These are phyloP conservation scores for Urocolius indicus DNA, from an alignment of 2,113 vertebrate genomes.

Conservation along the genomic window DNA sequence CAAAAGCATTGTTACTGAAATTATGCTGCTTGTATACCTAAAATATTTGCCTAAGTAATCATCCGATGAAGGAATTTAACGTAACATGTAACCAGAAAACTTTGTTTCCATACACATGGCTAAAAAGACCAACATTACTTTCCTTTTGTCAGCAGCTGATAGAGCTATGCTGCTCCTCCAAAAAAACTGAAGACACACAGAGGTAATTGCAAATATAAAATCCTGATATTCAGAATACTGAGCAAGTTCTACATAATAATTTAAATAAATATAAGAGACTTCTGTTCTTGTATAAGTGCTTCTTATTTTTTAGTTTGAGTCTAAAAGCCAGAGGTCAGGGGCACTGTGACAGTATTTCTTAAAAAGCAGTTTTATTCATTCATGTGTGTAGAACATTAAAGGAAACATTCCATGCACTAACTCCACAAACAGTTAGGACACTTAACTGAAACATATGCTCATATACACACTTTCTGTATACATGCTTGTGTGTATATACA, in stretches of 20 bases:
- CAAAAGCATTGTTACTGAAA: background rate
- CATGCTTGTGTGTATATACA: slow-evolving; percentile 61
- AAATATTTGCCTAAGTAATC: background rate
- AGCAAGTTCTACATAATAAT: background rate
- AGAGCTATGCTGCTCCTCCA: background rate
- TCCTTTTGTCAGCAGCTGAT: slow-evolving; percentile 3
- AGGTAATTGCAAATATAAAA: background rate
- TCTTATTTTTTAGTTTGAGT: background rate
- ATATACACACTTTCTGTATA: slow-evolving; percentile 46
- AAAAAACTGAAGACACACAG: slow-evolving; percentile 13
- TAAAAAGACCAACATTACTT: background rate
- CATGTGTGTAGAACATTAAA: background rate
- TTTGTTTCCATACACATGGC: background rate
- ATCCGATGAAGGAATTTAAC: background rate
- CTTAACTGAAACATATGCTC: slow-evolving; percentile 17
- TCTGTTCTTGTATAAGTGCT: background rate
- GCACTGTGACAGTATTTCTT: background rate
- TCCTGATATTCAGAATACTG: background rate
- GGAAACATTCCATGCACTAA: slow-evolving; percentile 53
- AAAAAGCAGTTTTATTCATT: background rate
- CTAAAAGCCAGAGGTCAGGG: background rate
- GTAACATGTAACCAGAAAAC: background rate
- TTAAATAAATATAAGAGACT: background rate
- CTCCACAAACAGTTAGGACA: slow-evolving; percentile 31
- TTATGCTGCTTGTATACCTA: background rate